Base-by-base conservation (phyloP, 1,140 invertebrate genomes). In the Lasioglossum baleicum region DNA sequence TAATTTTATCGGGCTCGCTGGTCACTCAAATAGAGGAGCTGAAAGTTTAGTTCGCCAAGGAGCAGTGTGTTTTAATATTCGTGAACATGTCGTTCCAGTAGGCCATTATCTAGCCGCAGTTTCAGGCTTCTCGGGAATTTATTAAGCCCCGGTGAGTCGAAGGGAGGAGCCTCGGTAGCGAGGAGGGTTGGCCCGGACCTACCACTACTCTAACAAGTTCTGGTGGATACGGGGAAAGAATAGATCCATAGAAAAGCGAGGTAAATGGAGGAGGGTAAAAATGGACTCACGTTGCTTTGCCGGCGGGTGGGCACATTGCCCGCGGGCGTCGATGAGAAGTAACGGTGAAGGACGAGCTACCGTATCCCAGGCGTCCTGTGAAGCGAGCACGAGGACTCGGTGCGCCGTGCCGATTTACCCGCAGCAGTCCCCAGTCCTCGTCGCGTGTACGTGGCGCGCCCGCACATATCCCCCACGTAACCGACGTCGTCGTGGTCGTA, bases 291-390 rank as follows among this genome's bases (percentile, higher is more conserved):
- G 92, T 92, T 89, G 90, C 90, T 91, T 85, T 92, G 87, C 89
- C 92, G 92, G 89, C 92, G 92, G 92, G 90, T 91, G 92, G 93
- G 92, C 91, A 93, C 92, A 93, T 93, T 92, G 92, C 91, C 92
- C 92, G 92, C 90, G 92, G 91, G 91, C 91, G 88, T 92, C 91
- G 91, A 89, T 91, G 90, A 87, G 86, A 88, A 88, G 88, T 87
- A 82, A 89, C 84, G 82, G 79, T 78, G 83, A 87, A 88, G 90
- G 89, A 90, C 90, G 91, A 92, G 92, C 92, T 93, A 93, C 92
- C 92, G 91, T 88, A 90, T 87, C 83, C 92, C 90, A 85, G 91
- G 87, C 87, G 88, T 91, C 83, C 87, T 90, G 85, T 89, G 90
- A 75, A 88, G 68, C 81, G 84, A 85, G 86, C 88, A 91, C 90